Base-by-base conservation (phyloP, 2,113 vertebrate genomes). In the Stigmatopora argus region DNA sequence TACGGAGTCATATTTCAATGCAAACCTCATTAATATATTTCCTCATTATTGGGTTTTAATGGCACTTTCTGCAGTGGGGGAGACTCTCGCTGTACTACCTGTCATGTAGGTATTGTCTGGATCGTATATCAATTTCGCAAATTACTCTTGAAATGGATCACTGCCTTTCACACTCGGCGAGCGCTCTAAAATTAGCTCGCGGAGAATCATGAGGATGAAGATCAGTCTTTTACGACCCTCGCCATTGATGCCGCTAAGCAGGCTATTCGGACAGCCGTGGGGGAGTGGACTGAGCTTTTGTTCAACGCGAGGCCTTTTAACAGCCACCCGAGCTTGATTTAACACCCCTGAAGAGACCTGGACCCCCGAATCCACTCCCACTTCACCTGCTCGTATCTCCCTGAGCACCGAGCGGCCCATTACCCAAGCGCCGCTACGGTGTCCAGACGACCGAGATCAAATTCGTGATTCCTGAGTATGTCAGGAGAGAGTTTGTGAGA, bases 271-370 rank as follows among this genome's bases (percentile, higher is more conserved):
- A 47, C 75, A 77, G 74, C 72, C 57, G 45, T 70, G 44, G 68
- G 15, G 71, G 70, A 83, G 79, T 31, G 21, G 51, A 76, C 67
- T 72, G 75, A 0, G 49, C 79, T 58, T 78, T 79, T 78, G 86
- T 77, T 82, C 77, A 82, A 87, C 87, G 70, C 65, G 75, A 77
- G 83, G 76, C 67, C 75, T 86, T 86, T 83, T 77, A 90, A 86
- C 84, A 85, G 82, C 72, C 80, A 86, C 78, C 85, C 86, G 88
- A 87, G 86, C 80, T 83, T 84, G 86, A 90, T 90, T 89, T 89
- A 85, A 85, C 71, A 76, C 65, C 73, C 35, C 77, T 68, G 70
- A 78, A 73, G 69, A 77, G 82, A 86, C 67, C 71, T 71, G 78
- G 70, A 11, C 52, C 52, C 8, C 10, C 1, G 12, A 11, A 5